phyloP scores from a whole-genome alignment of 2,888 invertebrate species.

The Vanessa cardui region DNA sequence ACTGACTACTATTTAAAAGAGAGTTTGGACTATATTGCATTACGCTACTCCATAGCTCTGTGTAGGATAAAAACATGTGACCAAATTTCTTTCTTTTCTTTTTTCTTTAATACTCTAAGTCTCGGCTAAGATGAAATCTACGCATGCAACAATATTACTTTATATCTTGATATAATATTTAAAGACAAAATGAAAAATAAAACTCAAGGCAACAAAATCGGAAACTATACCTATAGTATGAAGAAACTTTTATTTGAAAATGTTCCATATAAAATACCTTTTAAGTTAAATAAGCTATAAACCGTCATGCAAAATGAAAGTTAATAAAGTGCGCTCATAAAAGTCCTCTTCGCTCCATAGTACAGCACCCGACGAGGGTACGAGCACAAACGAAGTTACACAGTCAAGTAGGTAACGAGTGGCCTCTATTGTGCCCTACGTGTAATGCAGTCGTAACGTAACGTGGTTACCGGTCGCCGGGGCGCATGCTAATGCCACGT shows the following conservation, averaged over 20 bases:
- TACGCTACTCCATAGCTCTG: no score
- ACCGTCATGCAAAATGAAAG: slow-evolving; percentile 33
- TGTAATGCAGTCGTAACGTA: slow-evolving; percentile 60
- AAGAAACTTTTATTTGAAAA: not conserved
- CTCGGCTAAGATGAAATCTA: no score
- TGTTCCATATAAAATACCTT: slow-evolving; percentile 18
- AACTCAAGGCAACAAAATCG: no score
- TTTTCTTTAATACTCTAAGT: no score
- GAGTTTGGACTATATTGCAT: no score
- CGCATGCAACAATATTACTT: no score
- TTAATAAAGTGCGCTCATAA: slow-evolving; percentile 33
- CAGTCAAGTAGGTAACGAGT: slow-evolving; percentile 82
- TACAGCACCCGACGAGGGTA: slow-evolving; percentile 44
- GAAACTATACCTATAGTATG: not conserved
- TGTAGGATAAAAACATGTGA: no score
- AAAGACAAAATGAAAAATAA: no score
- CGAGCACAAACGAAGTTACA: slow-evolving; percentile 79
- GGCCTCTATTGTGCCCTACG: slow-evolving; percentile 65
- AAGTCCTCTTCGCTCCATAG: slow-evolving; percentile 48
- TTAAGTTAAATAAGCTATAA: slow-evolving; percentile 26
- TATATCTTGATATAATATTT: no score
- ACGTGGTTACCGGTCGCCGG: slow-evolving; percentile 69
- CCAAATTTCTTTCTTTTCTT: no score
- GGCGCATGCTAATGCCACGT: slow-evolving; percentile 69
- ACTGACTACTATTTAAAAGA: no score